Base-by-base conservation (phyloP, 2,888 invertebrate genomes). In the Melikaiella ostensackeni region DNA sequence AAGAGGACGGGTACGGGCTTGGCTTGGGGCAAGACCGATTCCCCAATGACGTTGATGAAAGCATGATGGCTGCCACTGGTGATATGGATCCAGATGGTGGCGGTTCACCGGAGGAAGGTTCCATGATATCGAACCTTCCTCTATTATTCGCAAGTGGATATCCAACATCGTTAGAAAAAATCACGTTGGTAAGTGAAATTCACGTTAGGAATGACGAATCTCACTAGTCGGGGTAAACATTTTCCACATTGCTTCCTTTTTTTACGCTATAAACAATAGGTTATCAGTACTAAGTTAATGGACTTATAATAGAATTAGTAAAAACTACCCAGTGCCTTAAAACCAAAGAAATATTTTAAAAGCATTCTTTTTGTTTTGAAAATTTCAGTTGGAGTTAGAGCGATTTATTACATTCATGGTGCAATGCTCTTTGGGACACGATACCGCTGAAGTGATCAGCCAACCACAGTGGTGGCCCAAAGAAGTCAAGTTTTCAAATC, bases 331-430 rank as follows among this genome's bases (percentile, higher is more conserved):
- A n/a, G 8, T 21, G n/a, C 7, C 2, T 55, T n/a, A 33, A 62
- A 62, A 2, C 11, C 2, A 63, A 46, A 16, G 7, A 61, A 30
- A 64, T 46, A 35, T 35, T 63, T 63, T 33, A 30, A 21, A 35
- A 9, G 13, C 13, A 57, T 24, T 57, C 1, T 59, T 13, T 59
- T 59, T 46, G 27, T 42, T 66, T 24, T 38, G 2, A 7, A 70
- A 70, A 83, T 85, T 82, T 59, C 77, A 91, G 91, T 80, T 91
- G 77, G 94, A 95, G 89, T 90, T 95, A 86, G 95, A 95, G 92
- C 93, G 93, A 85, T 95, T 95, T 89, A 94, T 95, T 87, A 94
- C 95, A 81, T 95, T 95, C 89, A 95, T 95, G 95, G 95, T 95
- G 84, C 95, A 95, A 89, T 95, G 95, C 92, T 95, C 95, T 66